These are phyloP conservation scores for Zalophus californianus DNA, from an alignment of 2,797 vertebrate species.

Conservation along the genomic window DNA sequence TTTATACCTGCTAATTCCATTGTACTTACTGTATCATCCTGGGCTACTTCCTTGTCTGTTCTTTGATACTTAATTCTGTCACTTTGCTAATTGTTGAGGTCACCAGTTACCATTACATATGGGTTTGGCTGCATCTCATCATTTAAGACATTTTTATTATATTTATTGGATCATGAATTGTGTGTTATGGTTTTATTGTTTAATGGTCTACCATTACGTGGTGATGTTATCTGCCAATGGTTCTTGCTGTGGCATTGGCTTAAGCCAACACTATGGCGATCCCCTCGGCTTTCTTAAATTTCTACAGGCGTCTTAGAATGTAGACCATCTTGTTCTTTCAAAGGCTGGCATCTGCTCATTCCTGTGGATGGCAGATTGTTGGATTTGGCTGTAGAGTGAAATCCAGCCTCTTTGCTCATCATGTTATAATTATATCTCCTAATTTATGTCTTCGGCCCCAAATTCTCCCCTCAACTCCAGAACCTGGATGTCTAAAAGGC, in stretches of 20 bases:
- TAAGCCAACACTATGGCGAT: rapidly evolving
- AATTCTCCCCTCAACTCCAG: background rate
- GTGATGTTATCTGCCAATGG: background rate
- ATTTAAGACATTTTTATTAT: background rate
- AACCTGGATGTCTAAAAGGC: background rate
- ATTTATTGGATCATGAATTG: background rate
- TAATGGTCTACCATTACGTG: background rate
- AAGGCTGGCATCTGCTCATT: background rate
- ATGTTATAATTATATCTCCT: background rate
- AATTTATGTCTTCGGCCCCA: background rate
- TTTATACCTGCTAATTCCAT: background rate
- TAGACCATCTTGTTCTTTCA: background rate
- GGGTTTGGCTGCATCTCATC: background rate
- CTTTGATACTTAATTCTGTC: background rate
- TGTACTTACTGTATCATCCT: no score
- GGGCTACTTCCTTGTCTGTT: background rate
- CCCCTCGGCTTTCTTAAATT: background rate
- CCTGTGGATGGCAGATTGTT: background rate
- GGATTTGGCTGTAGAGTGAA: background rate
- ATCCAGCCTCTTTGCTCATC: background rate
- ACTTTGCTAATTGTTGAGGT: background rate
- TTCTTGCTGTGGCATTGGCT: background rate
- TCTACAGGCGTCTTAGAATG: background rate
- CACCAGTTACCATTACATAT: background rate
- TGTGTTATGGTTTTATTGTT: background rate